Evolutionary conservation across 2,113 vertebrate species (phyloP).

Genomic region (Ageneiosus marmoratus): DNA sequence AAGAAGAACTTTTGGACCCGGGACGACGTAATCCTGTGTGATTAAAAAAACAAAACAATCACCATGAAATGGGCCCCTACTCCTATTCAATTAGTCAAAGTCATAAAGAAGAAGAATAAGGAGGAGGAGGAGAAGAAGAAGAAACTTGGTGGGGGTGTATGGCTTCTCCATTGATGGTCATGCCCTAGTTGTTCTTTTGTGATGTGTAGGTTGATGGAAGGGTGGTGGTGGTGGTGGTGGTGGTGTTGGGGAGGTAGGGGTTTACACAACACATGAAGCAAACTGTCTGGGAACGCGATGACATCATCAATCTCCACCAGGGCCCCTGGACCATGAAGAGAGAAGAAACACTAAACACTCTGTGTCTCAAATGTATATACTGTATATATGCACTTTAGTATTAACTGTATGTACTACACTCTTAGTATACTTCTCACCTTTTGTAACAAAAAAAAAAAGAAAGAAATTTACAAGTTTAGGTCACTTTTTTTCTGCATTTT

Average conservation of each 20-base stretch:
- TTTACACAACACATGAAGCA: slow-evolving; percentile 41
- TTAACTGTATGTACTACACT: neutral
- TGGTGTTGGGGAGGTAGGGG: slow-evolving; percentile 4
- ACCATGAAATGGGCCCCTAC: slow-evolving; percentile 23
- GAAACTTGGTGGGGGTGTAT: neutral
- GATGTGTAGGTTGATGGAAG: slow-evolving; percentile 13
- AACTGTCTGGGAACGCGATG: slow-evolving; percentile 47
- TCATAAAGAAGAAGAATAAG: neutral
- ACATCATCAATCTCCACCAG: slow-evolving; percentile 50
- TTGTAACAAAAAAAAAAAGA: too few relatives aligned
- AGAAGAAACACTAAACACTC: neutral
- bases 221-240: too few relatives aligned
- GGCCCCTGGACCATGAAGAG: slow-evolving; percentile 19
- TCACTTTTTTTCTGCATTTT: neutral
- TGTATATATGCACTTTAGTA: neutral
- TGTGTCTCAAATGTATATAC: neutral
- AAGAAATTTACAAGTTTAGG: neutral
- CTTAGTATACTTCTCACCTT: neutral
- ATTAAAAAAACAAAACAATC: slow-evolving; percentile 1
- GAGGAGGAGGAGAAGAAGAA: neutral
- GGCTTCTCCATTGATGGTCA: slow-evolving; percentile 44
- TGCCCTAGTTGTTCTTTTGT: slow-evolving; percentile 57
- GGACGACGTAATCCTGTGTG: slow-evolving; percentile 22
- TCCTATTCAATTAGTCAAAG: slow-evolving; percentile 33
- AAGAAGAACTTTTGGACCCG: neutral